These are phyloP conservation scores for Chascanopsetta lugubris DNA, from an alignment of 2,113 vertebrate species.

Conservation along the genomic window DNA sequence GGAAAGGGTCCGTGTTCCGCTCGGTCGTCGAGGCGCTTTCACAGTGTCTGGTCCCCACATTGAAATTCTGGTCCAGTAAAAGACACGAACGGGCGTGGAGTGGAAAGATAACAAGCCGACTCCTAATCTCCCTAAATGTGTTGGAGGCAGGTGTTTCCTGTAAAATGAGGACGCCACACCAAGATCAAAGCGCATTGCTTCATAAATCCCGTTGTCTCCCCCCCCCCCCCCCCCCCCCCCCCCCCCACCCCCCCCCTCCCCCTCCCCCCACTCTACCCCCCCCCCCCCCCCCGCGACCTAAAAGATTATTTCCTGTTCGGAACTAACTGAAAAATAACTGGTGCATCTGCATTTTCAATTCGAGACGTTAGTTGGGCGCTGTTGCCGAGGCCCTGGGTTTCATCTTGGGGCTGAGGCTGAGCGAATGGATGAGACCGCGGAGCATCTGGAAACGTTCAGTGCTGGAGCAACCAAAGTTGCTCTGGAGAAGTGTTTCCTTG, in stretches of 20 bases:
- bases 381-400: constrained; percentile 25
- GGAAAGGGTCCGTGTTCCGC: constrained; percentile 59
- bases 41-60: constrained; percentile 68
- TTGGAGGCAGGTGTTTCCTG: constrained; percentile 65
- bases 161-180: constrained; percentile 55
- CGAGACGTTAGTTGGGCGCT: constrained; percentile 15
- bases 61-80: constrained; percentile 72
- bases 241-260: too few relatives aligned
- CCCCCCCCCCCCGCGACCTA: too few relatives aligned
- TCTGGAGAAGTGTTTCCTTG: constrained; percentile 41
- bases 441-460: constrained; percentile 29
- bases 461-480: constrained; percentile 28
- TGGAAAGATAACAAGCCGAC: constrained; percentile 69
- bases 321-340: constrained; percentile 18
- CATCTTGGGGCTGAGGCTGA: background rate
- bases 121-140: constrained; percentile 73
- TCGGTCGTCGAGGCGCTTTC: constrained; percentile 51
- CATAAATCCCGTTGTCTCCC: constrained; percentile 56
- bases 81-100: constrained; percentile 62
- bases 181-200: constrained; percentile 64
- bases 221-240: too few relatives aligned
- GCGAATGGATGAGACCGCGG: constrained; percentile 7
- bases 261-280: too few relatives aligned
- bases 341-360: constrained; percentile 28
- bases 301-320: constrained; percentile 44